These are phyloP conservation scores for Synchiropus splendidus DNA, from an alignment of 2,113 vertebrate species.

Conservation along the genomic window DNA sequence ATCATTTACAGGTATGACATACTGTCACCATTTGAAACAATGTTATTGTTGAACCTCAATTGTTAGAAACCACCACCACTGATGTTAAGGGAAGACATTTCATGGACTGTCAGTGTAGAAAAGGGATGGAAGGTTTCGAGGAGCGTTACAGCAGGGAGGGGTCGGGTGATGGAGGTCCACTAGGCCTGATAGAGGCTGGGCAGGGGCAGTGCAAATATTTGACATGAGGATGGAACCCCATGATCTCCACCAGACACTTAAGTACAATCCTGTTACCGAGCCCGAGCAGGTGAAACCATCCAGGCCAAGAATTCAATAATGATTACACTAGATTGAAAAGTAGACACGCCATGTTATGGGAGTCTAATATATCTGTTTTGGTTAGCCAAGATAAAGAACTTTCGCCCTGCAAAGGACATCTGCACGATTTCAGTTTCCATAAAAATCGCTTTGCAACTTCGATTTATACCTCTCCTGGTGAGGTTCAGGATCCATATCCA, in stretches of 20 bases:
- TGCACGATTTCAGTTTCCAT: no score
- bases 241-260: constrained; percentile 2
- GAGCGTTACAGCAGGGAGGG: constrained; percentile 5
- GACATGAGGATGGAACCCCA: constrained; percentile 9
- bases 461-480: no score
- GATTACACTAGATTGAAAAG: no score
- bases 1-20: constrained; percentile 96
- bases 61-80: constrained; percentile 86
- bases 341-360: no score
- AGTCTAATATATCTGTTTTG: no score
- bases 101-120: constrained; percentile 80
- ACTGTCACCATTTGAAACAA: constrained; percentile 92
- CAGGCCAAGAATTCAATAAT: no score
- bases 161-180: constrained; percentile 6
- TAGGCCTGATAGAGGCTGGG: constrained; percentile 5
- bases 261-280: not conserved
- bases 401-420: no score
- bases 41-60: constrained; percentile 88
- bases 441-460: no score
- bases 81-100: constrained; percentile 97
- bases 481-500: no score
- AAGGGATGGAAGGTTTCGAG: constrained; percentile 20
- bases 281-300: constrained; percentile 3
- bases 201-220: constrained; percentile 25
- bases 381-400: no score